Percentiles rank a stretch among this genome's conserved stretches.
Conservation (phyloP, 2,797 vertebrate species). For the Pipistrellus kuhlii region DNA sequence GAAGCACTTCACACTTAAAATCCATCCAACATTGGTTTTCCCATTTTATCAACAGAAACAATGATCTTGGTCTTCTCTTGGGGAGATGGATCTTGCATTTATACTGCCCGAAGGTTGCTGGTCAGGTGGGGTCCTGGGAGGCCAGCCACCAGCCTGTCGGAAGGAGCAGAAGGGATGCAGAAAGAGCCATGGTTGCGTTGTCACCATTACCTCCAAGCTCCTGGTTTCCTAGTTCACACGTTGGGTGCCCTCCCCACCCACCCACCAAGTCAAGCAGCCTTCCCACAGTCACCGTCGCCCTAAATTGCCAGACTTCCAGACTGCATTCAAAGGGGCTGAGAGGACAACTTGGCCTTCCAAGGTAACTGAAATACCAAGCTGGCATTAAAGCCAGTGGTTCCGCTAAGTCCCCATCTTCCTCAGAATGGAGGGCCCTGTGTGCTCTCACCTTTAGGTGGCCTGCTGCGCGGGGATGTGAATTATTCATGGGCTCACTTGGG, state of each 20-base stretch:
- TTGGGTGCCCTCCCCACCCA: accelerated
- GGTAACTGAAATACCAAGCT: slow-evolving; percentile 77
- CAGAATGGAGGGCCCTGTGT: slow-evolving; percentile 81
- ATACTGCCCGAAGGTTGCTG: neutral
- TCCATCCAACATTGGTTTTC: neutral
- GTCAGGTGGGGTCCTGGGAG: slow-evolving; percentile 13
- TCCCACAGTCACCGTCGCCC: slow-evolving; percentile 68
- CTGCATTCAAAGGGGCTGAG: slow-evolving; percentile 77
- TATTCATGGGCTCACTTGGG: slow-evolving; percentile 84
- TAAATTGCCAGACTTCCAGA: slow-evolving; percentile 75
- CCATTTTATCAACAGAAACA: neutral
- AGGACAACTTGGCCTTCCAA: slow-evolving; percentile 79
- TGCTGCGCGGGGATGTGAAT: slow-evolving; percentile 85
- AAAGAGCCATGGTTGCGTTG: neutral
- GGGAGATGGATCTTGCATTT: neutral
- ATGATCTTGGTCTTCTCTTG: accelerated
- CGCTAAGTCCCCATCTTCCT: slow-evolving; percentile 81
- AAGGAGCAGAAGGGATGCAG: slow-evolving; percentile 22
- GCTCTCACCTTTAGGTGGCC: slow-evolving; percentile 80
- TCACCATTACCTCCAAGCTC: neutral
- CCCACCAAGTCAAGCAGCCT: slow-evolving; percentile 61
- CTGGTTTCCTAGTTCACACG: accelerated
- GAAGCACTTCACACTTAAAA: neutral
- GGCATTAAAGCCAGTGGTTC: slow-evolving; percentile 81
- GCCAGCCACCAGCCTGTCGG: slow-evolving; percentile 13